Evolutionary conservation across 2,888 invertebrate species (phyloP).

Genomic region (Cyrtodaria siliqua): DNA sequence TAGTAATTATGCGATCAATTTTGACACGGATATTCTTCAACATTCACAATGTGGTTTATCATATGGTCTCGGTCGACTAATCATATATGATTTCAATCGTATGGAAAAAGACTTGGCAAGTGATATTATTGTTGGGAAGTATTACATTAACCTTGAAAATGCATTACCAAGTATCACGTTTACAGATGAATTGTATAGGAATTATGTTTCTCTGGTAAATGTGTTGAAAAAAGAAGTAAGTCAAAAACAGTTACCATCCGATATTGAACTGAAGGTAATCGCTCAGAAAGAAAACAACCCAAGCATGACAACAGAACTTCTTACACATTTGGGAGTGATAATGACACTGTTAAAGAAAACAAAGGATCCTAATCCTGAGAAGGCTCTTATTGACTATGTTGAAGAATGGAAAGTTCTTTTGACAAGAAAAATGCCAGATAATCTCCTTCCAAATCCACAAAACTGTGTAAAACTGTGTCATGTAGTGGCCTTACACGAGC

Average conservation of each 20-base stretch:
- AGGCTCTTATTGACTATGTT: conserved; percentile 58
- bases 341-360: conserved; percentile 64
- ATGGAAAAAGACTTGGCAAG: conserved; percentile 61
- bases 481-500: conserved; percentile 54
- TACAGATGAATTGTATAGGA: conserved; percentile 65
- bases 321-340: conserved; percentile 62
- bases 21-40: conserved; percentile 16
- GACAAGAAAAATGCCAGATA: conserved; percentile 37
- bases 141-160: conserved; percentile 26
- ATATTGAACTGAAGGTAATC: conserved; percentile 38
- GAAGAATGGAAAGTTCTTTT: conserved; percentile 45
- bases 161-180: conserved; percentile 54
- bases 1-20: too few species aligned
- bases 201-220: conserved; percentile 46
- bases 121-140: conserved; percentile 44
- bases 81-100: conserved; percentile 57
- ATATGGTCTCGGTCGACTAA: conserved; percentile 48
- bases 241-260: conserved; percentile 47
- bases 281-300: conserved; percentile 38
- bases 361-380: conserved; percentile 47
- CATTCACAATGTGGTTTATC: conserved; percentile 51
- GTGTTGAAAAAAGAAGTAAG: conserved; percentile 36
- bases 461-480: conserved; percentile 61
- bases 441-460: conserved; percentile 57
- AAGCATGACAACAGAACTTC: conserved; percentile 43